These are phyloP conservation scores for Thunnus maccoyii DNA, from an alignment of 2,113 vertebrate genomes.

Conservation along the genomic window DNA sequence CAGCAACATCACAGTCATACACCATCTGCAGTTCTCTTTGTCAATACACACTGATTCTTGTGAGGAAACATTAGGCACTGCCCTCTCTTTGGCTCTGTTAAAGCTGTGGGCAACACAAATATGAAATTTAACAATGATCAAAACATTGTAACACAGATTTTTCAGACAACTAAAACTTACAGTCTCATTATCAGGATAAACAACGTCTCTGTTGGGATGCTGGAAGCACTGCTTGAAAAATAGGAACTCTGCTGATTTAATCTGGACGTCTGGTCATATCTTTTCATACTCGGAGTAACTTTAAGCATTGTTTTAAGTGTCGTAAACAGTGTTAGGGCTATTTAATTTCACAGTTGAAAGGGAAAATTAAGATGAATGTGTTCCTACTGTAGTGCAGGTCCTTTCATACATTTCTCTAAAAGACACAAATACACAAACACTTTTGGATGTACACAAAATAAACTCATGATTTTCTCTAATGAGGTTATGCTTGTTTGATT, in stretches of 20 bases:
- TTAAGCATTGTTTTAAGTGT: constrained; percentile 58
- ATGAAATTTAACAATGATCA: constrained; percentile 48
- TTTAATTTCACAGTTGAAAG: constrained; percentile 61
- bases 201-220: constrained; percentile 38
- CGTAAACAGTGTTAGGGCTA: constrained; percentile 61
- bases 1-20: background rate
- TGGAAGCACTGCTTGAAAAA: constrained; percentile 52
- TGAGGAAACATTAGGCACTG: constrained; percentile 22
- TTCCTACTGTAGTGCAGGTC: constrained; percentile 28
- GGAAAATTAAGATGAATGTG: constrained; percentile 56
- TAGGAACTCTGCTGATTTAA: constrained; percentile 60
- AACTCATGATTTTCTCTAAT: constrained; percentile 27
- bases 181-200: constrained; percentile 56
- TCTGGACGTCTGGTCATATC: constrained; percentile 54
- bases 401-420: constrained; percentile 43
- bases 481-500: constrained; percentile 61
- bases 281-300: constrained; percentile 50
- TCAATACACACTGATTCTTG: background rate
- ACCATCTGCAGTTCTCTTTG: constrained; percentile 45
- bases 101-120: constrained; percentile 37
- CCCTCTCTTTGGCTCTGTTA: constrained; percentile 25
- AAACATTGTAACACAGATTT: constrained; percentile 52
- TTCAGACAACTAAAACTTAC: constrained; percentile 41
- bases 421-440: background rate
- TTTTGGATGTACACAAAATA: constrained; percentile 26